phyloP scores from a whole-genome alignment of 2,888 invertebrate species.

The Dascillus cervinus region DNA sequence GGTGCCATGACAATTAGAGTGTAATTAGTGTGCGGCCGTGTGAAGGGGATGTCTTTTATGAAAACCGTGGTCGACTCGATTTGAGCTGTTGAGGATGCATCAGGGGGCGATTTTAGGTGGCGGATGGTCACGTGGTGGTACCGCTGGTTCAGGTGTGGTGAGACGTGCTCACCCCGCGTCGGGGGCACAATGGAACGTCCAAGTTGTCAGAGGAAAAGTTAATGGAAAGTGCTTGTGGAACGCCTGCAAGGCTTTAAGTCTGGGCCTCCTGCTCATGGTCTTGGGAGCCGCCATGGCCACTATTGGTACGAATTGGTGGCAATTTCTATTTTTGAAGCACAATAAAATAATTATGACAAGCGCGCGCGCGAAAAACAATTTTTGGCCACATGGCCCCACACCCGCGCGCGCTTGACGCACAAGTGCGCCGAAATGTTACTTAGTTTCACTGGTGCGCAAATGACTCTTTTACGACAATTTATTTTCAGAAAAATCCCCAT shows the following conservation, averaged over 20 bases:
- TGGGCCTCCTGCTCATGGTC: slow-evolving; percentile 80
- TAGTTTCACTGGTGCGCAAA: too few relatives aligned
- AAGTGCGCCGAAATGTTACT: too few relatives aligned
- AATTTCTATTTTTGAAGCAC: too few relatives aligned
- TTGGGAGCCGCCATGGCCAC: slow-evolving; percentile 90
- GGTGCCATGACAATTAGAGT: slow-evolving; percentile 17
- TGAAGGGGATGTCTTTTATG: slow-evolving; percentile 8
- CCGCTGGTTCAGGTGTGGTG: slow-evolving; percentile 42
- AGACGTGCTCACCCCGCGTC: slow-evolving; percentile 69
- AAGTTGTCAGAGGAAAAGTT: slow-evolving; percentile 81
- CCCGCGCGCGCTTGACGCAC: too few relatives aligned
- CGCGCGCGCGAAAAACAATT: too few relatives aligned
- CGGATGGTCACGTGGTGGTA: slow-evolving; percentile 40
- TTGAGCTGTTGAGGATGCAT: slow-evolving; percentile 24
- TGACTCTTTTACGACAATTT: too few relatives aligned
- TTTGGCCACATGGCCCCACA: too few relatives aligned
- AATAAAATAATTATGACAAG: too few relatives aligned
- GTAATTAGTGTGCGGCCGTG: slow-evolving; percentile 18
- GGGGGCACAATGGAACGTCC: slow-evolving; percentile 78
- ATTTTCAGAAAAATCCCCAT: background rate
- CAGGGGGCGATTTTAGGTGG: slow-evolving; percentile 39
- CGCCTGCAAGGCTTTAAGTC: slow-evolving; percentile 83
- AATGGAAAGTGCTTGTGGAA: slow-evolving; percentile 88
- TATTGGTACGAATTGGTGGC: slow-evolving; percentile 65
- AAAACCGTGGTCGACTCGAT: background rate